phyloP scores from a whole-genome alignment of 2,113 vertebrate species.

The Ciconia stormi region DNA sequence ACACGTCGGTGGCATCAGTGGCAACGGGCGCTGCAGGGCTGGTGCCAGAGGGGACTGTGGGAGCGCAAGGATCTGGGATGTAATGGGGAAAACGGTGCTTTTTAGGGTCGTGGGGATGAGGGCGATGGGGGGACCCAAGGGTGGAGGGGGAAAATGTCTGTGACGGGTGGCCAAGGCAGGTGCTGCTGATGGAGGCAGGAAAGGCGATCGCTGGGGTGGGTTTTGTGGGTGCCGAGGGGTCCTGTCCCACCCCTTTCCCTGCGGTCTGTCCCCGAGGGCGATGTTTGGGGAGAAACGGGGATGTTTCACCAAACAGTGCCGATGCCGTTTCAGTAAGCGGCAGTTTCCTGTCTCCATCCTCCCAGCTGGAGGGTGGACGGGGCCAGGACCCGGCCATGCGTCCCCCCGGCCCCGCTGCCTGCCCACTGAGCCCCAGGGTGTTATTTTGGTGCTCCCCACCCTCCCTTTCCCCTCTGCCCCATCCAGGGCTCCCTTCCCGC shows the following conservation, averaged over 20 bases:
- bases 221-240: not conserved
- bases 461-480: not conserved
- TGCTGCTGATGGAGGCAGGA: not conserved
- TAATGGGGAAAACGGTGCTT: accelerated
- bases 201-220: accelerated
- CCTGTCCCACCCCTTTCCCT: not conserved
- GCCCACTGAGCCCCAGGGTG: accelerated
- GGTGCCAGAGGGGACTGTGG: not conserved
- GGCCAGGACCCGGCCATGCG: accelerated
- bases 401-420: accelerated
- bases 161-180: not conserved
- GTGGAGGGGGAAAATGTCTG: accelerated
- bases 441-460: not conserved
- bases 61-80: not conserved
- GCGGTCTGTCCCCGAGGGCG: accelerated
- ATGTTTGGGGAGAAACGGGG: not conserved
- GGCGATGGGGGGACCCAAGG: too few species aligned
- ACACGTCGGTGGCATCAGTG: accelerated
- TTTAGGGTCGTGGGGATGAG: not conserved
- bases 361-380: not conserved
- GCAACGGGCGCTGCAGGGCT: not conserved
- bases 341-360: not conserved
- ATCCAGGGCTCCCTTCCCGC: not conserved
- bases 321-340: accelerated
- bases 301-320: not conserved